These are phyloP conservation scores for Arnoldichthys spilopterus DNA, from an alignment of 2,797 vertebrate genomes.

Conservation along the genomic window DNA sequence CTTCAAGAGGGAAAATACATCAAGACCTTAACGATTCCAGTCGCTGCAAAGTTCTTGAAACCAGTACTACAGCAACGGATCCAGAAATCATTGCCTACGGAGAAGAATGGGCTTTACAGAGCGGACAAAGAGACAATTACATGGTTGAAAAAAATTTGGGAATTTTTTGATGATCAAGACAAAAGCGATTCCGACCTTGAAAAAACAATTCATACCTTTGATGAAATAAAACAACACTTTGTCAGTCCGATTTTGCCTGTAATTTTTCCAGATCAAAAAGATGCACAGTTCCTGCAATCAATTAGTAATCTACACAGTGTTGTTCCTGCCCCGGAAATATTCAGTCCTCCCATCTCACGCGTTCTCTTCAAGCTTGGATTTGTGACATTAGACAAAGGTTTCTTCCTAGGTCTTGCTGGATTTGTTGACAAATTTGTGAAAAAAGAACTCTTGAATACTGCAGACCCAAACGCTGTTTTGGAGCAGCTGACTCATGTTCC, in stretches of 20 bases:
- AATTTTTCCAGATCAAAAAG: constrained; percentile 61
- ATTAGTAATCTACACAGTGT: constrained; percentile 62
- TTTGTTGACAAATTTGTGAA: fast-evolving
- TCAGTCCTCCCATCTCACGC: constrained; percentile 36
- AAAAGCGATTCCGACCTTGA: fast-evolving
- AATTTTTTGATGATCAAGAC: constrained; percentile 60
- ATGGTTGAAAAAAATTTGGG: constrained; percentile 73
- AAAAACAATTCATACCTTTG: constrained; percentile 13
- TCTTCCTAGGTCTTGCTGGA: background rate
- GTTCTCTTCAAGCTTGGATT: constrained; percentile 75
- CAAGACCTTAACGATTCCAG: constrained; percentile 60
- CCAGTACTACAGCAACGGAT: constrained; percentile 55
- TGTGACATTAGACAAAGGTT: constrained; percentile 45
- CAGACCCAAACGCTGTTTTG: constrained; percentile 66
- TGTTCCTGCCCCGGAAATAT: background rate
- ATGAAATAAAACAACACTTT: constrained; percentile 65
- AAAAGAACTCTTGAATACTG: constrained; percentile 62
- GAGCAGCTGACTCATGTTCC: constrained; percentile 58
- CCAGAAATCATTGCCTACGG: constrained; percentile 58
- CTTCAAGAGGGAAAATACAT: constrained; percentile 60
- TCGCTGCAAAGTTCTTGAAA: constrained; percentile 60
- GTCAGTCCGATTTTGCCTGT: constrained; percentile 72
- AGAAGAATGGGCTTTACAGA: constrained; percentile 56
- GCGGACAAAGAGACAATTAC: constrained; percentile 12
- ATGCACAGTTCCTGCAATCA: constrained; percentile 63